Evolutionary conservation across 2,113 vertebrate species (phyloP), one percentile per base, ranked within the genome.

Genomic region (Sarotherodon lohbergeri): DNA sequence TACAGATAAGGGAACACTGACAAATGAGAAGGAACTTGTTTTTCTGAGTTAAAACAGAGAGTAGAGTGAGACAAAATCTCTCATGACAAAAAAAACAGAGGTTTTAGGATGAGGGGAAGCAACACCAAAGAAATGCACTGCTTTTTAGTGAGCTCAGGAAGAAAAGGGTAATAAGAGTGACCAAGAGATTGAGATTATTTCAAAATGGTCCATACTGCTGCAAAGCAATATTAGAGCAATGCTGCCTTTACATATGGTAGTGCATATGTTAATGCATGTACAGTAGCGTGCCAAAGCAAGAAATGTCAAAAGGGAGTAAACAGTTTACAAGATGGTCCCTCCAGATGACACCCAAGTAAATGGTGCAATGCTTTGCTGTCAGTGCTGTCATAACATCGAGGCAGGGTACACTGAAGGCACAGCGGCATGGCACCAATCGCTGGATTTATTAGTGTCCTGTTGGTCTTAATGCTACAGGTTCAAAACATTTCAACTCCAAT

Each of bases 1-100:
- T 81, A 66, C 57, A 95, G 95, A 96, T 96, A 96, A 96, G 92
- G 79, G 73, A 90, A 80, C 86, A 71, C 82, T 93, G 95, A 96
- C 92, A 91, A 94, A 96, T 95, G 88, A 93, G 81, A 24, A 24
- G 82, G 86, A 88, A 87, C 82, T 86, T 86, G 82, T 91, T 87
- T 91, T 90, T 86, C 68, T 59, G 80, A 92, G 87, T 88, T 92
- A 73, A 91, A 92, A 89, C 66, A 79, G 57, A 85, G 48, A 91
- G 61, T n/a, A 27, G 9, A 17, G 46, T 13, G 80, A 89, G 86
- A 92, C 83, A 87, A 92, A 87, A 93, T 91, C 85, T 92, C 84
- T 81, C 59, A 56, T 81, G 88, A 13, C 48, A 55, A 32, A 88
- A 90, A 2, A 11, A 2, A 1, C 17, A 4, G 82, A 81, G 80